A percentile compares a stretch with the other conserved stretches of the same genome.
phyloP scores from a whole-genome alignment of 1,140 invertebrate species.

The Drosophila lini region DNA sequence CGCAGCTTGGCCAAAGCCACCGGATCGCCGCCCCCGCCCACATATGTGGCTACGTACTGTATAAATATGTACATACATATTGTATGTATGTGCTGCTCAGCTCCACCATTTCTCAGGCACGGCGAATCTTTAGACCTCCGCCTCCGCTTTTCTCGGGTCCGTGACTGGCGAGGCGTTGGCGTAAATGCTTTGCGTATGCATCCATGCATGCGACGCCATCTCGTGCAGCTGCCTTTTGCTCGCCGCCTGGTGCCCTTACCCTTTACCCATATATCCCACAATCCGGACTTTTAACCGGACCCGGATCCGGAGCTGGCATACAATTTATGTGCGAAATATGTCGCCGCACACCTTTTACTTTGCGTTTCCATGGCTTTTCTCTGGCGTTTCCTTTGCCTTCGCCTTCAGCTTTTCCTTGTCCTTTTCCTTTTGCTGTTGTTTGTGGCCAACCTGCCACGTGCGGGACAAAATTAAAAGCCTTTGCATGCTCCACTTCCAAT shows the following conservation, averaged over 20 bases:
- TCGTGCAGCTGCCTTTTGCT: slow-evolving; percentile 53
- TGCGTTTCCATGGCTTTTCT: slow-evolving; percentile 49
- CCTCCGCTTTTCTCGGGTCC: slow-evolving; percentile 16
- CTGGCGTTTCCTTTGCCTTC: slow-evolving; percentile 28
- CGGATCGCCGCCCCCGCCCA: slow-evolving; percentile 14
- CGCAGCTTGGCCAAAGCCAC: slow-evolving; percentile 44
- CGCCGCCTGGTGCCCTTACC: not conserved
- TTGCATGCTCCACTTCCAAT: slow-evolving; percentile 39
- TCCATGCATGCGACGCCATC: slow-evolving; percentile 71
- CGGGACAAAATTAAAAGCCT: slow-evolving; percentile 56
- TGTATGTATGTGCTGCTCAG: not conserved
- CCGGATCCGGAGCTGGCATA: slow-evolving; percentile 52
- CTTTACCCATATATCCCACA: not conserved
- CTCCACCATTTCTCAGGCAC: slow-evolving; percentile 9
- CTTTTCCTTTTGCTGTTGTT: slow-evolving; percentile 17
- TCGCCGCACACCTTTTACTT: slow-evolving; percentile 64
- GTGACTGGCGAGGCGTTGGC: slow-evolving; percentile 50
- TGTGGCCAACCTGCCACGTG: slow-evolving; percentile 39
- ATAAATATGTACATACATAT: not conserved
- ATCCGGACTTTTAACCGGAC: slow-evolving; percentile 24
- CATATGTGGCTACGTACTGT: slow-evolving; percentile 7
- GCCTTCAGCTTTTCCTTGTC: slow-evolving; percentile 30
- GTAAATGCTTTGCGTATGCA: slow-evolving; percentile 80
- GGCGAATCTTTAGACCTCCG: slow-evolving; percentile 2
- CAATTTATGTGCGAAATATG: slow-evolving; percentile 82